A percentile compares a stretch with the other conserved stretches of the same genome.
Conservation (phyloP, 2,113 vertebrate genomes). For the Serinus canaria region DNA sequence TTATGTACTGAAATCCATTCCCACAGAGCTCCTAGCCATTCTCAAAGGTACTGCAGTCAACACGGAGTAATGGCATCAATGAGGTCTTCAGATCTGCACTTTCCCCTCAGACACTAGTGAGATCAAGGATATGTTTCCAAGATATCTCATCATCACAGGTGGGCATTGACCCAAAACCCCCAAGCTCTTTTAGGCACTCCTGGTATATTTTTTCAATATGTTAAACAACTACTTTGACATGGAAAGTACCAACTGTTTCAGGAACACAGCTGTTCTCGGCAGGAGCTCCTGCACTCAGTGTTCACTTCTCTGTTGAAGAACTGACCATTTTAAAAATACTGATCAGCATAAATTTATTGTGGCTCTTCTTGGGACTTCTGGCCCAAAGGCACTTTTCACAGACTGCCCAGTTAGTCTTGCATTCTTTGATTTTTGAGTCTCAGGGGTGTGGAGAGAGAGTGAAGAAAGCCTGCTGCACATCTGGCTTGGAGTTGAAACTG, state of each 20-base stretch:
- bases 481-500: neutral
- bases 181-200: neutral
- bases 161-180: neutral
- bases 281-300: neutral
- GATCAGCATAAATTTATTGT: neutral
- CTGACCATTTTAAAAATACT: neutral
- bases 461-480: neutral
- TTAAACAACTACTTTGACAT: neutral
- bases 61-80: neutral
- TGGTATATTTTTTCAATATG: neutral
- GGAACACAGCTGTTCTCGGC: neutral
- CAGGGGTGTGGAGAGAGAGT: accelerated
- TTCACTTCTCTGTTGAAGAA: neutral
- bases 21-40: neutral
- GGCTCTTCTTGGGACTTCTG: neutral
- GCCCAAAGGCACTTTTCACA: neutral
- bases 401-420: neutral
- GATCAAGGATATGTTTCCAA: neutral
- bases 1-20: neutral
- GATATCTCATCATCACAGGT: neutral
- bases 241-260: neutral
- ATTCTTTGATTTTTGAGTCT: neutral
- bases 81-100: neutral
- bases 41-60: neutral
- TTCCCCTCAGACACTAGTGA: neutral